A percentile compares a stretch with the other conserved stretches of the same genome.
phyloP scores from a whole-genome alignment of 1,140 invertebrate species.

The Papilio xuthus region DNA sequence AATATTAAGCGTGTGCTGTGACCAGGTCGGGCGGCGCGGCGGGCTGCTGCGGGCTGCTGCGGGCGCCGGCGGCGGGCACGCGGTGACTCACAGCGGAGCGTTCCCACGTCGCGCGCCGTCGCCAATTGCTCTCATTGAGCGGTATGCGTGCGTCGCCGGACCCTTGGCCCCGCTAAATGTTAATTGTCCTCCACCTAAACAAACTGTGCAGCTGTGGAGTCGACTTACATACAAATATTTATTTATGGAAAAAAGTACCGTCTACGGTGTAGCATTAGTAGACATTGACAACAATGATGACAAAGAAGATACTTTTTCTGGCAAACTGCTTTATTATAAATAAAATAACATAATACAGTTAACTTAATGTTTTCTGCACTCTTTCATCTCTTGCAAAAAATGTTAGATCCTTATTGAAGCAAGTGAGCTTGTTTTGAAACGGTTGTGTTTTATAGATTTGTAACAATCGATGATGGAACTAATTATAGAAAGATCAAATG shows the following conservation, averaged over 20 bases:
- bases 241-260: not conserved
- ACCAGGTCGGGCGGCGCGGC: not conserved
- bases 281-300: not conserved
- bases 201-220: conserved; percentile 41
- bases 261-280: not conserved
- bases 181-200: conserved; percentile 66
- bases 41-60: not conserved
- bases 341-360: no score
- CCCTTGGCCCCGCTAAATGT: conserved; percentile 61
- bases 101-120: conserved; percentile 63
- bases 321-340: not conserved
- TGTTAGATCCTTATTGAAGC: not conserved
- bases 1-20: not conserved
- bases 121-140: conserved; percentile 68
- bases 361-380: not conserved
- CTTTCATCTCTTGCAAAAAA: not conserved
- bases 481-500: conserved; percentile 26
- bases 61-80: not conserved
- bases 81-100: conserved; percentile 56
- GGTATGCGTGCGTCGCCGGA: conserved; percentile 64
- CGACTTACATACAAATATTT: conserved; percentile 13
- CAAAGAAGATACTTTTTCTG: not conserved
- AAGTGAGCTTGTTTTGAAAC: not conserved
- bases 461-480: not conserved
- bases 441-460: not conserved